Conservation (phyloP, 2,113 vertebrate species). For the Gymnobelideus leadbeateri region DNA sequence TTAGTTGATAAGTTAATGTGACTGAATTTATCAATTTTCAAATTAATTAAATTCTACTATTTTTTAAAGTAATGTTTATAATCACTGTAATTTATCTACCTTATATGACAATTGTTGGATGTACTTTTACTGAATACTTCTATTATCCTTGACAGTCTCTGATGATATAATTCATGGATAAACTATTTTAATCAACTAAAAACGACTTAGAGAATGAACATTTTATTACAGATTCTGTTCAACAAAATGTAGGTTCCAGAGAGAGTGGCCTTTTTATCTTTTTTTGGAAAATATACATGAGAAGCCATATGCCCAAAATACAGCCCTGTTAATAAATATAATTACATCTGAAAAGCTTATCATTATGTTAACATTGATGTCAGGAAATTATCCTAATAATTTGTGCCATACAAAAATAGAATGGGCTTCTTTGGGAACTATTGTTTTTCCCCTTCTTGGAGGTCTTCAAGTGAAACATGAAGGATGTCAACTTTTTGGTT, state of each 20-base stretch:
- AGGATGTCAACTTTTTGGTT: neutral
- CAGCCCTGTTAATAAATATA: neutral
- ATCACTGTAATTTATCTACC: neutral
- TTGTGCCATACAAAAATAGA: neutral
- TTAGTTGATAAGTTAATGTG: neutral
- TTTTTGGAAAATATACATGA: conserved; percentile 34
- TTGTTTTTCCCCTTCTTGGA: neutral
- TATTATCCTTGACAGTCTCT: neutral
- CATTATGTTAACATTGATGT: neutral
- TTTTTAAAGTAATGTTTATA: neutral
- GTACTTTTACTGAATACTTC: neutral
- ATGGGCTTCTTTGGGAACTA: neutral
- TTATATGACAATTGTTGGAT: neutral
- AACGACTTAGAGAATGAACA: neutral
- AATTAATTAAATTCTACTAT: neutral
- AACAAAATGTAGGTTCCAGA: neutral
- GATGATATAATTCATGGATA: neutral
- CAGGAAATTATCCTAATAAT: neutral
- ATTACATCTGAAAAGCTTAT: conserved; percentile 3
- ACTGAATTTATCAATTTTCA: neutral
- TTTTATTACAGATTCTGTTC: neutral
- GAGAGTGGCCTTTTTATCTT: neutral
- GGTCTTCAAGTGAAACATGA: neutral
- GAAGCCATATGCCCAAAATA: conserved; percentile 15
- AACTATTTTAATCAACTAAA: neutral